Evolutionary conservation across 2,888 invertebrate species (phyloP), one percentile per base, ranked within the genome.

Genomic region (Notodonta ziczac): DNA sequence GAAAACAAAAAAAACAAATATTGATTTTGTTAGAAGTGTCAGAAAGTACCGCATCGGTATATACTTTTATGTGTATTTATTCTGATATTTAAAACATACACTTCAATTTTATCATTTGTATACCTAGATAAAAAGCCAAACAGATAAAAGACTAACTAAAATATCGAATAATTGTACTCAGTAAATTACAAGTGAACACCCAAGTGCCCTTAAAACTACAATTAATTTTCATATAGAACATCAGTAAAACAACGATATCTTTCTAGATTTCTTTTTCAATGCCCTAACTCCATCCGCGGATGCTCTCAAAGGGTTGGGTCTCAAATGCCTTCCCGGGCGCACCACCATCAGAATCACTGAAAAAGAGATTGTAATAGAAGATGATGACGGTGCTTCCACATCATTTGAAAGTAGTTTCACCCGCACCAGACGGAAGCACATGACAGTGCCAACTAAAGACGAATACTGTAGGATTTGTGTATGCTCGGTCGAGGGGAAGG

Each of bases 291-390:
- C 83, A 39, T 82, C 75, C 42, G 10, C 56, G 1, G 67, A 81
- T 2, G 74, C 84, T 0, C 48, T 81, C 0, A 44, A 62, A 12
- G 7, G 12, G 0, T 57, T 66, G 7, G 70, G 71, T 8, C 68
- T 86, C 0, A 85, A 82, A 71, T 93, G 92, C 65, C 60, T 83
- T 0, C 91, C 91, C n/a, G 91, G 92, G 4, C 84, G 88, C 0
- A 91, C 91, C 0, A 61, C 81, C 0, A 81, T 91, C 0, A 83
- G 72, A 58, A 56, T 90, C 0, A 72, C 67, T 9, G 66, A 74
- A 5, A 66, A 60, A 46, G 2, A n/a, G 0, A 9, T 40, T 0
- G 12, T 35, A 0, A 10, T 42, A 0, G 0, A 60, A 0, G 65
- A 70, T 0, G 50, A 61, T 0, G 72, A 66, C 0, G 58, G 65